phyloP scores from a whole-genome alignment of 2,113 vertebrate genomes.

The Datnioides undecimradiatus region DNA sequence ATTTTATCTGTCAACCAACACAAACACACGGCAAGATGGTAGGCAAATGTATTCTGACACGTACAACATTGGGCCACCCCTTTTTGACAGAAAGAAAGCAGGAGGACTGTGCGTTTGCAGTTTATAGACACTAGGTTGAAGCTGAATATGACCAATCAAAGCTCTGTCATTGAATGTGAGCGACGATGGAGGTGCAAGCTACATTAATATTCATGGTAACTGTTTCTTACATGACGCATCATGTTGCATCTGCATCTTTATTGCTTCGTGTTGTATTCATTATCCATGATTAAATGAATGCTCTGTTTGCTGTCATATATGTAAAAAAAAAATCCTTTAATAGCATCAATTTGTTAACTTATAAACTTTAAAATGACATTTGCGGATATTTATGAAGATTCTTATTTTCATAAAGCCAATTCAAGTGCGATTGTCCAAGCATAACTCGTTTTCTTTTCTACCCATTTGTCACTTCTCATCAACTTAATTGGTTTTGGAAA shows the following conservation, averaged over 20 bases:
- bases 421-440: background rate
- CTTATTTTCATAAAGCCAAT: background rate
- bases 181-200: conserved; percentile 5
- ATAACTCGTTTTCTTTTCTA: background rate
- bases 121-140: conserved; percentile 19
- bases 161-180: conserved; percentile 6
- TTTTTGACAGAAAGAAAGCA: conserved; percentile 69
- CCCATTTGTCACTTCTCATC: conserved; percentile 13
- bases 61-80: conserved; percentile 18
- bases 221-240: background rate
- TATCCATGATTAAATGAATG: background rate
- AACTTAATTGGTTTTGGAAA: conserved; percentile 35
- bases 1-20: conserved; percentile 32
- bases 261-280: background rate
- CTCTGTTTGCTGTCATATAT: background rate
- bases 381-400: background rate
- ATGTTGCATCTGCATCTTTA: background rate
- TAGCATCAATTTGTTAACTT: background rate
- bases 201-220: conserved; percentile 2
- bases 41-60: conserved; percentile 57
- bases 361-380: background rate
- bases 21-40: background rate
- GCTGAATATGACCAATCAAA: conserved; percentile 28
- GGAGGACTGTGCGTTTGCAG: conserved; percentile 32
- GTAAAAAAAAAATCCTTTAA: background rate